These are phyloP conservation scores for Drosophila repleta DNA, from an alignment of 1,140 invertebrate species.

Conservation along the genomic window DNA sequence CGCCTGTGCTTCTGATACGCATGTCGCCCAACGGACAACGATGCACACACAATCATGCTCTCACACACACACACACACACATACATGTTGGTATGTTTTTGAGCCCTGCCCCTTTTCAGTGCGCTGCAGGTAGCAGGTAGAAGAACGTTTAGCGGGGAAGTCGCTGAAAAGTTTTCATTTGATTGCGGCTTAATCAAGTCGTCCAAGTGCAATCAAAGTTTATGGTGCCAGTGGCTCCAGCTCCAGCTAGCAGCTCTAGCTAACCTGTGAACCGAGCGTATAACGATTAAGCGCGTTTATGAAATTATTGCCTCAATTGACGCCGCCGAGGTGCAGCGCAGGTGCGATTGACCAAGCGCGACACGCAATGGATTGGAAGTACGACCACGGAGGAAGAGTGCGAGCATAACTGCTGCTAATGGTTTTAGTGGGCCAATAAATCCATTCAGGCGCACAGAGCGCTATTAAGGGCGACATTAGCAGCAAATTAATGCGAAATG, in stretches of 20 bases:
- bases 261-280: slow-evolving; percentile 52
- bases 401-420: slow-evolving; percentile 69
- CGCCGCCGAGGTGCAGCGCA: slow-evolving; percentile 27
- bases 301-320: slow-evolving; percentile 75
- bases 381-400: background rate
- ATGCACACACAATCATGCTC: slow-evolving; percentile 29
- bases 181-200: slow-evolving; percentile 67
- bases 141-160: background rate
- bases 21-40: slow-evolving; percentile 46
- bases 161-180: slow-evolving; percentile 42
- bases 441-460: slow-evolving; percentile 64
- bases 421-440: slow-evolving; percentile 79
- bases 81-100: background rate
- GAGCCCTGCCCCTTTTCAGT: slow-evolving; percentile 22
- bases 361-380: slow-evolving; percentile 54
- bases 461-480: slow-evolving; percentile 76
- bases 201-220: slow-evolving; percentile 44
- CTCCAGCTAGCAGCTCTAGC: slow-evolving; percentile 20
- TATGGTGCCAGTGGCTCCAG: slow-evolving; percentile 19
- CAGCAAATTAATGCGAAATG: slow-evolving; percentile 72
- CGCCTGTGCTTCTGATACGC: slow-evolving; percentile 53
- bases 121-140: background rate
- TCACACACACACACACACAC: slow-evolving; percentile 34
- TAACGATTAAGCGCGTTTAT: slow-evolving; percentile 71
- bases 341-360: slow-evolving; percentile 33